phyloP scores from a whole-genome alignment of 2,888 invertebrate genomes.

The Oegoconia quadripuncta region DNA sequence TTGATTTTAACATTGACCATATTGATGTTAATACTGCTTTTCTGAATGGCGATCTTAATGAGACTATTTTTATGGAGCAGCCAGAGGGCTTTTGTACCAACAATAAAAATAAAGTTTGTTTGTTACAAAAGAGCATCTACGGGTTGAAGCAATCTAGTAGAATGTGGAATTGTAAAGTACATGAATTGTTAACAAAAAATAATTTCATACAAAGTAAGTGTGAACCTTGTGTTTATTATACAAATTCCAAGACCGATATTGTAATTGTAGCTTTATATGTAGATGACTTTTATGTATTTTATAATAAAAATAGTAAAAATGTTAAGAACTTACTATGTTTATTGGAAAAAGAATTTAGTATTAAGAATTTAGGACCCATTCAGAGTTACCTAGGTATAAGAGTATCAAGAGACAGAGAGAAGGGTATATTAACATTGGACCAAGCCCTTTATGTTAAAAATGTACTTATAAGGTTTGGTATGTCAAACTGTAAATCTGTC shows the following conservation, averaged over 20 bases:
- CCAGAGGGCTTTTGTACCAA: constrained; percentile 6
- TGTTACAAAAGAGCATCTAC: constrained; percentile 22
- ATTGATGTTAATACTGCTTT: constrained; percentile 22
- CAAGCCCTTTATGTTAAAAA: background rate
- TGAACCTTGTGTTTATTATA: constrained; percentile 15
- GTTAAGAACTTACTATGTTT: too few relatives aligned
- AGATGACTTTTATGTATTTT: constrained; percentile 22
- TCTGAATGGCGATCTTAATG: constrained; percentile 20
- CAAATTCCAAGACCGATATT: constrained; percentile 5
- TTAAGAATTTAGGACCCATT: constrained; percentile 12
- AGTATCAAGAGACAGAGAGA: constrained; percentile 10
- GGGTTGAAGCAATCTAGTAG: constrained; percentile 23
- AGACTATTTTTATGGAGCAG: constrained; percentile 9
- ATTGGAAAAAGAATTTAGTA: constrained; percentile 6
- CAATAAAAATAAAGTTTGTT: constrained; percentile 18
- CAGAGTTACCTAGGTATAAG: constrained; percentile 20
- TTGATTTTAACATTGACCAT: constrained; percentile 17
- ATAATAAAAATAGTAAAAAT: background rate
- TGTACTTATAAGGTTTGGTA: background rate
- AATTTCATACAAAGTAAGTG: constrained; percentile 7
- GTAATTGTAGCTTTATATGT: constrained; percentile 22
- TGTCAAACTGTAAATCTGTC: background rate
- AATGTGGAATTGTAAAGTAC: constrained; percentile 20
- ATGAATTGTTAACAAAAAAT: constrained; percentile 11
- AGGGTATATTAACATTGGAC: constrained; percentile 6